phyloP scores from a whole-genome alignment of 30 jellyfish, hydroid and myxozoan species.

The Aurelia coerulea region DNA sequence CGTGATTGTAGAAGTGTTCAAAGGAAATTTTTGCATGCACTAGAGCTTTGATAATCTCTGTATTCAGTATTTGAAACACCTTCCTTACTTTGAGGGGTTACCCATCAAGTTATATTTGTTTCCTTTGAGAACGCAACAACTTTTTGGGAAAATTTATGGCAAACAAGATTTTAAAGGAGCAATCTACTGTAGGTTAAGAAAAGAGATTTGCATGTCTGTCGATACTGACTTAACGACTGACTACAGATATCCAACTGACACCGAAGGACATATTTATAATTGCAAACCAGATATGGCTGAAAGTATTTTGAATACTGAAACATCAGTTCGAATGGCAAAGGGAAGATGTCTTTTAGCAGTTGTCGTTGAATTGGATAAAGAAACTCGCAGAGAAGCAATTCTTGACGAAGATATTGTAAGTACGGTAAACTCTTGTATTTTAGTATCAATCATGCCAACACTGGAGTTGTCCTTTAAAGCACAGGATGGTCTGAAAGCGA shows the following conservation, averaged over 20 bases:
- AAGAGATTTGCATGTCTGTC: no score
- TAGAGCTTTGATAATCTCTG: no score
- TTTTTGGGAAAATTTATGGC: no score
- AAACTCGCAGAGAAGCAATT: slow-evolving; percentile 17
- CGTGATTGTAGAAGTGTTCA: no score
- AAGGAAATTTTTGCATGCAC: no score
- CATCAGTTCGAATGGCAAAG: not conserved
- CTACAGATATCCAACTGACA: slow-evolving; percentile 22
- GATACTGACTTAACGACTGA: not conserved
- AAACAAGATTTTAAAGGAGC: no score
- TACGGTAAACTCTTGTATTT: not conserved
- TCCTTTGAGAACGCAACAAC: no score
- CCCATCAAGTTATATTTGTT: no score
- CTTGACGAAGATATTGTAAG: slow-evolving; percentile 46
- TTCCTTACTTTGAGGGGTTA: no score
- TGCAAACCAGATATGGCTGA: not conserved
- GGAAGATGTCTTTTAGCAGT: slow-evolving; percentile 7
- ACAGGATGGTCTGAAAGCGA: not conserved
- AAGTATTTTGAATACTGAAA: not conserved
- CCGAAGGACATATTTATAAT: not conserved
- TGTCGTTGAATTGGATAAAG: not conserved
- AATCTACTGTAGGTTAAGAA: no score
- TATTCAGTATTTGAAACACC: no score
- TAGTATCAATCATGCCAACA: no score
- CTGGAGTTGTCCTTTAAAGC: not conserved